Evolutionary conservation across 2,113 vertebrate genomes (phyloP), one percentile per base, ranked within the genome.

Genomic region (Muscicapa adusta): DNA sequence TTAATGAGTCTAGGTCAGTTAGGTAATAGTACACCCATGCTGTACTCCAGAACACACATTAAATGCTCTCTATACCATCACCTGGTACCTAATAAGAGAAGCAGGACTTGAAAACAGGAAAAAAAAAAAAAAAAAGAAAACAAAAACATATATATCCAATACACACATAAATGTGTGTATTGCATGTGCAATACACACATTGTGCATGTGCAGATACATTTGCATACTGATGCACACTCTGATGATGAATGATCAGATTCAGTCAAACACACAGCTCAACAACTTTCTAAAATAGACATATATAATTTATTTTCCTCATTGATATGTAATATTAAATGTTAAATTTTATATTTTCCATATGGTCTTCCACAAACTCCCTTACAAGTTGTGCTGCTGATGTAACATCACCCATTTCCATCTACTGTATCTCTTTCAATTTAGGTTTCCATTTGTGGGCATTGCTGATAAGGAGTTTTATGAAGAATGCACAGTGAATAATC

Each of bases 401-500:
- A 75, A 51, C 45, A 57, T 61, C 43, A 85, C 31, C 20, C 23
- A 7, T 88, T 88, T 71, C 57, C 66, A 62, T 43, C 67, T 79
- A 61, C 25, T 74, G 16, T 82, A 94, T 86, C 78, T 56, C 40
- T 76, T 82, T 78, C 56, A 54, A 88, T 90, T 76, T 88, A 88
- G 66, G 91, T 62, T 50, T 91, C 47, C 79, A 76, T 91, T 79
- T 81, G 33, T 73, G 60, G 61, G n/a, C 40, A 70, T 5, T 61
- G 54, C 74, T 94, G 94, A 93, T 95, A 89, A 92, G 78, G 72
- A 92, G 42, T 29, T 85, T 11, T 43, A 50, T 24, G 61, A 88
- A 75, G 66, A 84, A 94, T 72, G 53, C 29, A 77, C 48, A 70
- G 42, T 8, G 61, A 95, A 93, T 94, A 57, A 92, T 94, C 77